Percentiles rank a stretch among this genome's conserved stretches.
Evolutionary conservation across 2,113 vertebrate genomes (phyloP).

Genomic region (Trachemys scripta): DNA sequence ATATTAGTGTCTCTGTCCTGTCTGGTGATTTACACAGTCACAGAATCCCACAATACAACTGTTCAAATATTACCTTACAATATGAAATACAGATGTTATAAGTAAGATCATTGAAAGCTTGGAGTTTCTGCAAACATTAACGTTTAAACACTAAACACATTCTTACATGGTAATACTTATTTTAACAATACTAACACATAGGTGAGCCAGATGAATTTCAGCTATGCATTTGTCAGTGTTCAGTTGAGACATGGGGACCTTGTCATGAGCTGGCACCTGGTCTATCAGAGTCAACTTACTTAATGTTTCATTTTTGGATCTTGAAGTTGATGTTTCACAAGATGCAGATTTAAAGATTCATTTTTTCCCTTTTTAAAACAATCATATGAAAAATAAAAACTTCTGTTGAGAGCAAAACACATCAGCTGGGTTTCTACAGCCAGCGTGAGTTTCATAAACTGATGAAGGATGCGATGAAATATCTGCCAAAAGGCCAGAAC

Average conservation of each 20-base stretch:
- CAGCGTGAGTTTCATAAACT: fast-evolving
- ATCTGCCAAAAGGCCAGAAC: neutral
- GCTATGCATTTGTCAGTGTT: neutral
- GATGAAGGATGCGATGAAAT: no score
- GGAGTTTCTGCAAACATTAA: neutral
- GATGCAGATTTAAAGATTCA: neutral
- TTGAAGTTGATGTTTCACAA: neutral
- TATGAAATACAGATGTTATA: neutral
- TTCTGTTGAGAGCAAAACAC: fast-evolving
- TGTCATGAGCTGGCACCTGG: neutral
- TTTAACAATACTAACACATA: no score
- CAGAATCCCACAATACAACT: no score
- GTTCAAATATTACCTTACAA: neutral
- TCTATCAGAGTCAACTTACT: neutral
- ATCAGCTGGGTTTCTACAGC: neutral
- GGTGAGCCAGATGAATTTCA: neutral
- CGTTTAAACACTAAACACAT: neutral
- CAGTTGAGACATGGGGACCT: neutral
- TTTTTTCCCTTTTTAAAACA: no score
- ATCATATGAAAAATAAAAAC: neutral
- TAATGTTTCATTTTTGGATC: fast-evolving
- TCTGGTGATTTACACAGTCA: no score
- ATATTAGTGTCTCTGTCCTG: no score
- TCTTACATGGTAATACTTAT: no score
- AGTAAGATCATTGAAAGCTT: neutral